phyloP scores from a whole-genome alignment of 2,797 vertebrate genomes.

The Hyperoplus lanceolatus region DNA sequence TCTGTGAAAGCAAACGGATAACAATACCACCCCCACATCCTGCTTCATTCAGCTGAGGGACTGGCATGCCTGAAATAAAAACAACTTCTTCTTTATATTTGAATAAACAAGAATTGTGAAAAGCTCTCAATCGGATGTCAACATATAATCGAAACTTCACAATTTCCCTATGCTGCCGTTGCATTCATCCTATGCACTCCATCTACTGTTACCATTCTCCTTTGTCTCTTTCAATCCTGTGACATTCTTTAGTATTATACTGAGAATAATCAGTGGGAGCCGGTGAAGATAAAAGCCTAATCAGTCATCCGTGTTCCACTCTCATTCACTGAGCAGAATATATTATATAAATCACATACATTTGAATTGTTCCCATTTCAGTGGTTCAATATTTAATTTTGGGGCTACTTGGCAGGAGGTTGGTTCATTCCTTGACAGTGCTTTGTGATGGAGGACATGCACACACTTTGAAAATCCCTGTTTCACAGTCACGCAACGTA shows the following conservation, averaged over 20 bases:
- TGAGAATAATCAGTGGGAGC: constrained; percentile 35
- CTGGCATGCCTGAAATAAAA: constrained; percentile 10
- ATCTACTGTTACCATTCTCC: constrained; percentile 19
- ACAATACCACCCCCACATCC: constrained; percentile 20
- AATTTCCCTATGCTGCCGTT: background rate
- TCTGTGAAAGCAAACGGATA: constrained; percentile 38
- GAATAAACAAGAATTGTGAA: constrained; percentile 26
- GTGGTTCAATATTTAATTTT: constrained; percentile 70
- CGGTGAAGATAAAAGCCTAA: constrained; percentile 56
- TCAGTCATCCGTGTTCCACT: constrained; percentile 50
- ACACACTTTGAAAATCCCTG: constrained; percentile 43
- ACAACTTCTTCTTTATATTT: constrained; percentile 4
- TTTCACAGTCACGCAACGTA: constrained; percentile 24
- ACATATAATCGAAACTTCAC: background rate
- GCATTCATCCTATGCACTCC: background rate
- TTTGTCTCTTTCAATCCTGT: constrained; percentile 28
- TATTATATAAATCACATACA: constrained; percentile 57
- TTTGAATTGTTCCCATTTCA: constrained; percentile 69
- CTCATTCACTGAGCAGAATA: constrained; percentile 47
- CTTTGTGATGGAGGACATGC: constrained; percentile 44
- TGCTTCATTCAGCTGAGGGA: constrained; percentile 28
- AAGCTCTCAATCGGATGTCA: constrained; percentile 23
- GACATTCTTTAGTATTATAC: constrained; percentile 13
- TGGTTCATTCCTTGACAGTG: constrained; percentile 54
- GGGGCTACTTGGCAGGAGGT: constrained; percentile 48